Conservation (phyloP, 2,113 vertebrate genomes). For the Condylura cristata region DNA sequence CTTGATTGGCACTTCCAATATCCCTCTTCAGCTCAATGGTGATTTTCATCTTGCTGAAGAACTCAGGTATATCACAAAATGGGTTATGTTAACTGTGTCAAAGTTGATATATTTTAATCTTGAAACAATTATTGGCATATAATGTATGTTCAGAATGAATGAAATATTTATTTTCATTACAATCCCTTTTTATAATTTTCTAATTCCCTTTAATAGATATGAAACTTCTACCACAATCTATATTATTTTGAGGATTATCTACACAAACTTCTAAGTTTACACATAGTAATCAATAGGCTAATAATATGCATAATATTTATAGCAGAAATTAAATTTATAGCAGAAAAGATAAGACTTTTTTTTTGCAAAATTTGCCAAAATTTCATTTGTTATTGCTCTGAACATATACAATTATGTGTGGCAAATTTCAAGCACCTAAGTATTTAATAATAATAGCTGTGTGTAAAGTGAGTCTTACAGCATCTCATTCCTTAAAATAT, state of each 20-base stretch:
- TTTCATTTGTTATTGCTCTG: not conserved
- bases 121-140: not conserved
- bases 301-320: not conserved
- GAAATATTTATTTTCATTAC: not conserved
- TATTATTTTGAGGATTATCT: not conserved
- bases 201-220: not conserved
- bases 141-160: not conserved
- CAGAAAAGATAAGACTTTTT: not conserved
- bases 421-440: rapidly evolving
- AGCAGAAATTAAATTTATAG: not conserved
- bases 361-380: not conserved
- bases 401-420: not conserved
- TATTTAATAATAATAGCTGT: not conserved
- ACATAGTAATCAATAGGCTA: not conserved
- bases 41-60: slow-evolving; percentile 35
- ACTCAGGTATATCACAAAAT: slow-evolving; percentile 1
- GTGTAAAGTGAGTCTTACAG: not conserved
- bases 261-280: not conserved
- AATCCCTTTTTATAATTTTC: not conserved
- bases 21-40: slow-evolving; percentile 9
- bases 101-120: not conserved
- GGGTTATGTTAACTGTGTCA: not conserved
- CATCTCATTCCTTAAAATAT: not conserved
- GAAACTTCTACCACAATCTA: not conserved
- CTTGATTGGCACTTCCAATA: slow-evolving; percentile 76